Percentiles rank a stretch among this genome's conserved stretches.
These are phyloP conservation scores for Strigops habroptila DNA, from an alignment of 2,113 vertebrate species.

Conservation along the genomic window DNA sequence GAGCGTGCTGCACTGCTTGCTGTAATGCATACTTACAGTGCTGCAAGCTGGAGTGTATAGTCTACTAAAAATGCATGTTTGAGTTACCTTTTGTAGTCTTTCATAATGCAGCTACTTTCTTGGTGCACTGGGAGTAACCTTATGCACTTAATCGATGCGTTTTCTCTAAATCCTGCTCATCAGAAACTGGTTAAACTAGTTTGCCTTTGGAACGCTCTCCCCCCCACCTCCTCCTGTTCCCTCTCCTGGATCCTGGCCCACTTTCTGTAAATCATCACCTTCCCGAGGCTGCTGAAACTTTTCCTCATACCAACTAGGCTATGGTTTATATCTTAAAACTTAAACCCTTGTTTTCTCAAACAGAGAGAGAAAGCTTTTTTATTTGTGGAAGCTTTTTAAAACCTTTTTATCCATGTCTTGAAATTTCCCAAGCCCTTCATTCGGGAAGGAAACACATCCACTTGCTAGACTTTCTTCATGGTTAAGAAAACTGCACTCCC, in stretches of 20 bases:
- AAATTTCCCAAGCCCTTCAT: neutral
- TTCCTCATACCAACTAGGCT: neutral
- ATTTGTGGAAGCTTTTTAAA: neutral
- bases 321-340: conserved; percentile 2
- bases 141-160: neutral
- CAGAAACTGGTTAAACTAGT: conserved; percentile 61
- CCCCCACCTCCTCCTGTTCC: neutral
- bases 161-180: conserved; percentile 7
- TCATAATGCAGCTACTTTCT: neutral
- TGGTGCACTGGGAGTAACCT: neutral
- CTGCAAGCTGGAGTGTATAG: neutral
- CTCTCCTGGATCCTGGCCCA: conserved; percentile 25
- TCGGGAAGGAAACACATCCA: neutral
- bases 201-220: conserved; percentile 22
- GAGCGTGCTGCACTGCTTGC: accelerated
- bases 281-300: conserved; percentile 21
- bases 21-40: accelerated
- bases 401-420: neutral
- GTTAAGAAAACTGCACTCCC: neutral
- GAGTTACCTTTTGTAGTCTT: neutral
- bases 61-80: accelerated
- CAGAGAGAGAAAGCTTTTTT: neutral
- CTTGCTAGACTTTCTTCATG: neutral
- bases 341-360: conserved; percentile 25
- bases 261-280: conserved; percentile 68